Base-by-base conservation (phyloP, 2,113 vertebrate species). In the Trichechus manatus region DNA sequence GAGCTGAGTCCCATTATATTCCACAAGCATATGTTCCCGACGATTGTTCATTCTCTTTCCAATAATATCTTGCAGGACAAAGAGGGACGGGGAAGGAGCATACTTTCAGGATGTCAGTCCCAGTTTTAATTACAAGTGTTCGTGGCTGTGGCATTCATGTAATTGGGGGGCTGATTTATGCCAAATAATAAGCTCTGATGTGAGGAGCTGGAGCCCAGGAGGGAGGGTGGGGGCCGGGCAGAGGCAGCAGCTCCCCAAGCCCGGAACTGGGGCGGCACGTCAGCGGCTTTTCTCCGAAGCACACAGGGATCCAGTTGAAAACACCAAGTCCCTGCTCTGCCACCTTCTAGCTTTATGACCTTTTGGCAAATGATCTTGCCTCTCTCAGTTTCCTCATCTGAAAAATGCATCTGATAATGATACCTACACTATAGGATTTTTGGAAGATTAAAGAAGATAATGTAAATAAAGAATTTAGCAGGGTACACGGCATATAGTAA, bases 81-180 rank as follows among this genome's bases (percentile, higher is more conserved):
- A 81, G 68, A 96, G 95, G 97, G 95, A 75, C 9, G 78, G 33
- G 68, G 90, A 98, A 81, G 87, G 61, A 91, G 83, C 96, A 95
- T 84, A 95, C 96, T 83, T 19, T 42, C 98, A 97, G 98, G 97
- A 97, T 97, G 97, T 97, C 97, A 97, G 87, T 94, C 97, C 94
- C 96, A 94, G 95, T 81, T 97, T 97, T 98, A 98, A 98, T 98
- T 98, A 97, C 96, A 96, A 97, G 97, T 97, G 97, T 98, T 96
- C 75, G 31, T 94, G 93, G 96, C 47, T 61, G 68, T 82, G 93
- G 97, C 91, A 97, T 96, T 97, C 97, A 95, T 96, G 82, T 97
- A 97, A 97, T 98, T 97, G 95, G 96, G 89, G 95, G 87, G 90
- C 95, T 97, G 93, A 78, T 95, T 97, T 97, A 97, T 93, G 87